Conservation (phyloP, 2,797 vertebrate genomes). For the Hypotaenidia okinawae region DNA sequence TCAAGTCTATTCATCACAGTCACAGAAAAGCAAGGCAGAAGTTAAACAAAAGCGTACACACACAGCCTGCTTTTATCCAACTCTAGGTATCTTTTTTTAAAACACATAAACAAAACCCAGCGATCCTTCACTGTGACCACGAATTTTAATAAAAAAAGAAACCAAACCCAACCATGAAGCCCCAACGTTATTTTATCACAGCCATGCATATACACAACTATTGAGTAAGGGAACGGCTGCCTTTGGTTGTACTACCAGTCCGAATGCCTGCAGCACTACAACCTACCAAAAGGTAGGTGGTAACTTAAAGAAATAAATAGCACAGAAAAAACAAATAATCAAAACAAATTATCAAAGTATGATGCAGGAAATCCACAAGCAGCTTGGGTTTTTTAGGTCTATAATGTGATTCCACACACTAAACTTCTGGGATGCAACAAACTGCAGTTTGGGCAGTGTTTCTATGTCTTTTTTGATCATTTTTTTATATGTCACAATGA, state of each 20-base stretch:
- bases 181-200: not conserved
- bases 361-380: not conserved
- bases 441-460: not conserved
- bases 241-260: not conserved
- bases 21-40: not conserved
- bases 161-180: not conserved
- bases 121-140: not conserved
- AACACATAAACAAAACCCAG: not conserved
- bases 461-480: not conserved
- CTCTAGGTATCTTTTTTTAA: not conserved
- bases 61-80: not conserved
- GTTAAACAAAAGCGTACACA: not conserved
- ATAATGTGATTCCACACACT: not conserved
- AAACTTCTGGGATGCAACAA: not conserved
- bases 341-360: not conserved
- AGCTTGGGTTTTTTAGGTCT: not conserved
- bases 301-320: not conserved
- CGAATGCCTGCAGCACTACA: not conserved
- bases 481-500: not conserved
- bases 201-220: not conserved
- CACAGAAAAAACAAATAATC: not conserved
- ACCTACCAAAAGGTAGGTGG: not conserved
- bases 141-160: not conserved
- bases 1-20: not conserved
- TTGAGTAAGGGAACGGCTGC: not conserved